Evolutionary conservation across 2,888 invertebrate species (phyloP).

Genomic region (Hypolimnas misippus): DNA sequence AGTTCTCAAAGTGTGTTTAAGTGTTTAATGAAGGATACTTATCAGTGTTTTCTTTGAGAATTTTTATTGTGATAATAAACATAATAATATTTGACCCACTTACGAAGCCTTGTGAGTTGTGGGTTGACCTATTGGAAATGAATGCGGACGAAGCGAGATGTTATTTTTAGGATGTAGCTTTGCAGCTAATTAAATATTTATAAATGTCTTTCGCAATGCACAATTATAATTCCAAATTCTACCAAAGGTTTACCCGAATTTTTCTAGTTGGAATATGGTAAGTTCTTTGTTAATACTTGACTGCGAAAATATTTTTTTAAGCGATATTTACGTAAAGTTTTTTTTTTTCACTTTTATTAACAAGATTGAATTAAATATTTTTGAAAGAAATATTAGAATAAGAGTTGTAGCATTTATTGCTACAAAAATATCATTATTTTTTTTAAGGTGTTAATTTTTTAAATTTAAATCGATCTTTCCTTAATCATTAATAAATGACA

Average conservation of each 20-base stretch:
- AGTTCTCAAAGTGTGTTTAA: slow-evolving; percentile 41
- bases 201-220: slow-evolving; percentile 69
- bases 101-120: slow-evolving; percentile 77
- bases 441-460: no score
- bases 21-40: slow-evolving; percentile 44
- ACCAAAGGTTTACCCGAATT: slow-evolving; percentile 55
- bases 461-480: no score
- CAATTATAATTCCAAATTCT: slow-evolving; percentile 49
- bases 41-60: slow-evolving; percentile 40
- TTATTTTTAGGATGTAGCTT: slow-evolving; percentile 82
- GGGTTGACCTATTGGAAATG: slow-evolving; percentile 80
- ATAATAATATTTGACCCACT: slow-evolving; percentile 80
- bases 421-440: no score
- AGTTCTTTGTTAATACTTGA: slow-evolving; percentile 70
- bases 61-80: slow-evolving; percentile 42
- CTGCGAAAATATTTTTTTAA: background rate
- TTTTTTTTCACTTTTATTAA: slow-evolving; percentile 1
- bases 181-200: slow-evolving; percentile 83
- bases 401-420: no score
- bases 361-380: background rate
- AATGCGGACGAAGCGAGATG: slow-evolving; percentile 78
- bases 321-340: background rate
- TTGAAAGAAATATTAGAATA: background rate
- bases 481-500: no score
- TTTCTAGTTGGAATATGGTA: slow-evolving; percentile 59